Base-by-base conservation (phyloP, 35 echinoderm and acorn worm species). In the Diadema setosum region DNA sequence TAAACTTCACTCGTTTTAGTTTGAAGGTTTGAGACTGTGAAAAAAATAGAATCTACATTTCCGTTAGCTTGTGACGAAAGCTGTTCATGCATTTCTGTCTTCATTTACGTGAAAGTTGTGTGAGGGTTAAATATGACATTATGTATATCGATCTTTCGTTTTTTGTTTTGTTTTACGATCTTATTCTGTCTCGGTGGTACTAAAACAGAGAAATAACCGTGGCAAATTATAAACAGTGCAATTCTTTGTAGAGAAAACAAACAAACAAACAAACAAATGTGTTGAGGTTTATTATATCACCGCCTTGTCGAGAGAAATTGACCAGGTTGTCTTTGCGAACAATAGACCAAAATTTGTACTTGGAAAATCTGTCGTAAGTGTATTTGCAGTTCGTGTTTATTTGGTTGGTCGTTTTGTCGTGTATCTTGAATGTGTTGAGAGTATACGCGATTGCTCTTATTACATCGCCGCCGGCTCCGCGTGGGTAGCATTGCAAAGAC, bases 281-380 rank as follows among this genome's bases (percentile, higher is more conserved):
- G 73, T 78, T 39, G 36, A 78, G 36, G 37, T 43, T 42, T 78
- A 78, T 78, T 78, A 78, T 44, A 78, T 78, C 73, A 78, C 40
- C 73, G 73, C 73, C 73, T 78, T 78, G 73, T 78, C 73, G 12
- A 42, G 39, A 21, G n/a, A 21, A 32, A 78, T 25, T 44, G 73
- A 20, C 73, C 73, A 78, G 73, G 73, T 78, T 78, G 73, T 78
- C n/a, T 78, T 78, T 78, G 73, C 73, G 73, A 78, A 78, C 40
- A 78, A 78, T 78, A 78, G 73, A 78, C 73, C 73, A 78, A 78
- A 78, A 78, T 78, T 78, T 78, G 73, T 78, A 78, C 73, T 78
- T 78, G 73, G 73, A 35, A 78, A 78, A 16, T 9, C n/a, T 52
- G 48, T n/a, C 48, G 48, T 52, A 52, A 11, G 48, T 9, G 48